Evolutionary conservation across 2,797 vertebrate species (phyloP).

Genomic region (Parambassis ranga): DNA sequence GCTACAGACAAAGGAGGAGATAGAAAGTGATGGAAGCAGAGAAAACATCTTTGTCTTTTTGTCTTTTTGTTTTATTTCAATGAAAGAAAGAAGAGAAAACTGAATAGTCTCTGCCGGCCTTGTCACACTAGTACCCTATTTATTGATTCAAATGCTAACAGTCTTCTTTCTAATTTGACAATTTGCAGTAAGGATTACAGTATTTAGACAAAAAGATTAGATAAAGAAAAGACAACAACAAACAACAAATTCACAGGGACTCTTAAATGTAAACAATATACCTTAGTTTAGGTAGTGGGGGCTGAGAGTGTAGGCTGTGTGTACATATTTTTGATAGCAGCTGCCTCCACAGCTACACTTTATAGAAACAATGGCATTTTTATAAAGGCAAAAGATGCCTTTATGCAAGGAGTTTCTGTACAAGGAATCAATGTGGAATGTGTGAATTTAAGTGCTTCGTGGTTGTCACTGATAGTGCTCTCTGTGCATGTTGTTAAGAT

Average conservation of each 20-base stretch:
- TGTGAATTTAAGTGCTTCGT: conserved; percentile 1
- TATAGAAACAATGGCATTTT: conserved; percentile 39
- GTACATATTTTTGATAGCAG: conserved; percentile 15
- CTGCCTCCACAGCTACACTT: conserved; percentile 3
- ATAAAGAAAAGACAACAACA: no score
- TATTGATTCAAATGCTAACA: background rate
- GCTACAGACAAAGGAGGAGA: background rate
- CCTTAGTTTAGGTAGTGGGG: background rate
- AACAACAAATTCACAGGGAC: conserved; percentile 2
- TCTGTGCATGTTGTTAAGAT: conserved; percentile 74
- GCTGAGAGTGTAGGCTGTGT: background rate
- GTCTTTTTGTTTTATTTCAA: background rate
- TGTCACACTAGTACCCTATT: background rate
- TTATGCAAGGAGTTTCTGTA: conserved; percentile 1
- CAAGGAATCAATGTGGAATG: background rate
- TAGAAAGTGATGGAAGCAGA: background rate
- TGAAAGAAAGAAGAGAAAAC: background rate
- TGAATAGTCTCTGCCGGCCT: background rate
- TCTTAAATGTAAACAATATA: background rate
- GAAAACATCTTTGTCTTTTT: background rate
- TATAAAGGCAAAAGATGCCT: conserved; percentile 32
- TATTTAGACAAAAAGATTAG: background rate
- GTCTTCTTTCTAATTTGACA: background rate
- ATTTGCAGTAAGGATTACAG: background rate
- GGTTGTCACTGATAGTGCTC: conserved; percentile 13